These are phyloP conservation scores for Leuciscus waleckii DNA, from an alignment of 2,797 vertebrate species.

Conservation along the genomic window DNA sequence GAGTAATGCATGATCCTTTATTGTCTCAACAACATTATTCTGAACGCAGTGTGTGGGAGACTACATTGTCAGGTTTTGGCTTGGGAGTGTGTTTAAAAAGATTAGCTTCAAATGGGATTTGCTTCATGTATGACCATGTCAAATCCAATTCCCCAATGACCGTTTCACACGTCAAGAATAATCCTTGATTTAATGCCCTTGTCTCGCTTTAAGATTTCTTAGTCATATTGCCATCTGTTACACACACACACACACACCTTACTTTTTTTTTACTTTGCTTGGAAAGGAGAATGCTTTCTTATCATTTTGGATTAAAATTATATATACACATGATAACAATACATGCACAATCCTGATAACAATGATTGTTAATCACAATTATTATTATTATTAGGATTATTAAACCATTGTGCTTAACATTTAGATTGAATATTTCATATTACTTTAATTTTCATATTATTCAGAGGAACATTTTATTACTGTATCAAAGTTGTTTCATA, in stretches of 20 bases:
- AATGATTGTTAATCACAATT: not conserved
- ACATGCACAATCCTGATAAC: slow-evolving; percentile 20
- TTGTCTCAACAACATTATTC: slow-evolving; percentile 39
- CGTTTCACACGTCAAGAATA: slow-evolving; percentile 52
- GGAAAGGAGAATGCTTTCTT: slow-evolving; percentile 59
- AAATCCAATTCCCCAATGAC: slow-evolving; percentile 43
- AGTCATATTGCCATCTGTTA: slow-evolving; percentile 44
- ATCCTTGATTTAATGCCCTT: slow-evolving; percentile 56
- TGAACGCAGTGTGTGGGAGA: slow-evolving; percentile 39
- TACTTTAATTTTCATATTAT: not conserved
- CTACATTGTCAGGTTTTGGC: slow-evolving; percentile 37
- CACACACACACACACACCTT: not conserved
- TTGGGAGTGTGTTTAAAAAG: slow-evolving; percentile 47
- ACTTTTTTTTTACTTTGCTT: slow-evolving; percentile 23
- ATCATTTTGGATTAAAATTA: slow-evolving; percentile 18
- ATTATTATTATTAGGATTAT: not conserved
- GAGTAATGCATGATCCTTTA: slow-evolving; percentile 38
- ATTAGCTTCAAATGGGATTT: slow-evolving; percentile 48
- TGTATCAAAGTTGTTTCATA: not conserved
- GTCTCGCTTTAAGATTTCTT: slow-evolving; percentile 57
- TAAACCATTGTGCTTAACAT: not conserved
- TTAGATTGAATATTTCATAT: not conserved
- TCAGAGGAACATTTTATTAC: no score
- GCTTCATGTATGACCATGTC: slow-evolving; percentile 48
- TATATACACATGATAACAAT: no score